Percentiles rank a stretch among this genome's conserved stretches.
phyloP scores from a whole-genome alignment of 1,140 invertebrate species.

The Kradibia gibbosae region DNA sequence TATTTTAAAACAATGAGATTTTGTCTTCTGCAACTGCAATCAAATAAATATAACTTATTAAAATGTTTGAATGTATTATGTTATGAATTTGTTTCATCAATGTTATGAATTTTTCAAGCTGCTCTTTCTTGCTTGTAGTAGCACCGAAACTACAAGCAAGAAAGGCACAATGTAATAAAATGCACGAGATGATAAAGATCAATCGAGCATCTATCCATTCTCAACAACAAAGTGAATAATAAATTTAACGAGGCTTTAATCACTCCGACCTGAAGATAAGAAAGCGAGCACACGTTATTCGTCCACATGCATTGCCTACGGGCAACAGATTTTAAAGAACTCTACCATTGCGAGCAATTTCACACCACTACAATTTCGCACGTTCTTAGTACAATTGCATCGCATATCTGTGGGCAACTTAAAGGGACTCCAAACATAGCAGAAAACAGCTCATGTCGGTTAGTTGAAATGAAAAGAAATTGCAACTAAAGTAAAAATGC shows the following conservation, averaged over 20 bases:
- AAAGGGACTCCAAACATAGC: background rate
- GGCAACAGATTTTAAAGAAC: background rate
- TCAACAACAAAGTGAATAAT: conserved; percentile 17
- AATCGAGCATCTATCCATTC: background rate
- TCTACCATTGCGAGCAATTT: background rate
- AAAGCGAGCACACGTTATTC: conserved; percentile 14
- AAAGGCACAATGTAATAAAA: conserved; percentile 11
- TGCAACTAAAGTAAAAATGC: background rate
- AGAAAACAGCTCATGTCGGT: background rate
- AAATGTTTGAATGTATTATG: too few relatives aligned
- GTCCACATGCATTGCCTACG: background rate
- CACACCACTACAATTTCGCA: background rate
- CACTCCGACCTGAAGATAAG: conserved; percentile 1
- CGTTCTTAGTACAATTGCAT: background rate
- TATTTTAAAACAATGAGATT: background rate
- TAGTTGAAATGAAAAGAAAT: background rate
- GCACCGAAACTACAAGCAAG: background rate
- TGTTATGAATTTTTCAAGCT: background rate
- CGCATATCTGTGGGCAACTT: background rate
- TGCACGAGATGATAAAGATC: conserved; percentile 4
- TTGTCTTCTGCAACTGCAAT: background rate
- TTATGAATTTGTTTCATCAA: too few relatives aligned
- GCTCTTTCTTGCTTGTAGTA: background rate
- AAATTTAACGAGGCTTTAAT: conserved; percentile 38
- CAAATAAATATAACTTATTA: background rate